A percentile compares a stretch with the other conserved stretches of the same genome.
Conservation (phyloP, 2,797 vertebrate species). For the Caiman crocodilus region DNA sequence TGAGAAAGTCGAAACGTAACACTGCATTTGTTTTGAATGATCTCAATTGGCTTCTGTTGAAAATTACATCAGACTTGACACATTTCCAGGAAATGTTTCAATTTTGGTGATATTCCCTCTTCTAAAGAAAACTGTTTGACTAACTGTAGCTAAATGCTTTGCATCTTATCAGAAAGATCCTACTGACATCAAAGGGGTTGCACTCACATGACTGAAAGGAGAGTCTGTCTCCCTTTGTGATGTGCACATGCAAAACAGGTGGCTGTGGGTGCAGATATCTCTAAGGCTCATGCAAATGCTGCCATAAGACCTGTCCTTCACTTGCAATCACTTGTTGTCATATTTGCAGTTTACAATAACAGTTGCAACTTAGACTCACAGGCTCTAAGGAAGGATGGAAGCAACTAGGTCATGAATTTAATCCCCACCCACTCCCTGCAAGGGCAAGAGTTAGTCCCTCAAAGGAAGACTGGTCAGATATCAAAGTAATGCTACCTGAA, state of each 20-base stretch:
- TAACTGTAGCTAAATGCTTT: conserved; percentile 19
- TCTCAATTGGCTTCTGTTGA: conserved; percentile 54
- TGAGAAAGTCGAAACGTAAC: conserved; percentile 59
- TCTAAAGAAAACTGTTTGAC: conserved; percentile 24
- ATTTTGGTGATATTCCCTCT: conserved; percentile 40
- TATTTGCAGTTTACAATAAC: neutral
- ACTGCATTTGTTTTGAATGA: conserved; percentile 61
- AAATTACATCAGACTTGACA: conserved; percentile 46
- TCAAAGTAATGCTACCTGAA: neutral
- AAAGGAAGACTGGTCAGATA: neutral
- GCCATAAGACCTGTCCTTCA: neutral
- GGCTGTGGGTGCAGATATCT: neutral
- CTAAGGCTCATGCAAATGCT: fast-evolving
- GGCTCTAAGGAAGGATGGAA: neutral
- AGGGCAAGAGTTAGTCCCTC: neutral
- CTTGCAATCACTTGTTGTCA: neutral
- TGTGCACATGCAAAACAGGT: neutral
- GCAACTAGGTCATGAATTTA: neutral
- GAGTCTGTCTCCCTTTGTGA: neutral
- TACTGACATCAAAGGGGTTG: neutral
- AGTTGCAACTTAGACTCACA: neutral
- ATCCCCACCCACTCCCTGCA: neutral
- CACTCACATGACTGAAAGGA: neutral
- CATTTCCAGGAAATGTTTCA: conserved; percentile 32
- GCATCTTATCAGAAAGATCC: neutral